A percentile compares a stretch with the other conserved stretches of the same genome.
These are phyloP conservation scores for Chloromyia formosa DNA, from an alignment of 2,888 invertebrate species.

Conservation along the genomic window DNA sequence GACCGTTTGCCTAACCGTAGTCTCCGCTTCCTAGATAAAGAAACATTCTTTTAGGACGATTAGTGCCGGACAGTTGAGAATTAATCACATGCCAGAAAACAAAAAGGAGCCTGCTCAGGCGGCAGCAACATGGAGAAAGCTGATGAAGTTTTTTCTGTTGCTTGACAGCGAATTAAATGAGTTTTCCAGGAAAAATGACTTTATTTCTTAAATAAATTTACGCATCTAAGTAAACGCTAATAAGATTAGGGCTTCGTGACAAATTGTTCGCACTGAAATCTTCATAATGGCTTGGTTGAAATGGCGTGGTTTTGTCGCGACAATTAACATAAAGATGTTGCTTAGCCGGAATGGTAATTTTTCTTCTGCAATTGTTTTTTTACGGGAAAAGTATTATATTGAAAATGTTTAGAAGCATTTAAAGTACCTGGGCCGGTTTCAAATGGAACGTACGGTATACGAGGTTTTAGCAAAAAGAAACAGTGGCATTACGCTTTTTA, in stretches of 20 bases:
- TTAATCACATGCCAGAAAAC: constrained; percentile 36
- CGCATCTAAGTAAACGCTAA: constrained; percentile 6
- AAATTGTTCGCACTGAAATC: constrained; percentile 6
- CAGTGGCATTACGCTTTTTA: too few relatives aligned
- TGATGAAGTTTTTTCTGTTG: constrained; percentile 6
- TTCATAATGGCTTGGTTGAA: background rate
- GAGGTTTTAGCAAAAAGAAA: too few relatives aligned
- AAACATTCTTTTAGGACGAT: constrained; percentile 33
- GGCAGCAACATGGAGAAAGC: background rate
- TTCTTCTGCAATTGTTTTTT: too few relatives aligned
- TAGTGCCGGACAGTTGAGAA: constrained; percentile 41
- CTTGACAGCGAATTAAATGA: constrained; percentile 27
- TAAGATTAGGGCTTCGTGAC: constrained; percentile 22
- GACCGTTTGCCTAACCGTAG: background rate
- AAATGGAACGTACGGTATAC: too few relatives aligned
- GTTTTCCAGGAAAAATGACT: constrained; percentile 32
- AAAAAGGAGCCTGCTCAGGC: constrained; percentile 16
- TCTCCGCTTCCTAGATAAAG: background rate
- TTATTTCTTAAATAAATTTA: constrained; percentile 27
- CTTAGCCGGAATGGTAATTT: too few relatives aligned
- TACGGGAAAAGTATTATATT: too few relatives aligned
- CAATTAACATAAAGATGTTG: too few relatives aligned
- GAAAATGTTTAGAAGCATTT: too few relatives aligned
- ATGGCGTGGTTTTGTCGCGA: too few relatives aligned
- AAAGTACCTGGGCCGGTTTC: too few relatives aligned